Conservation (phyloP, 1,140 invertebrate genomes). For the Drosophila sproati region DNA sequence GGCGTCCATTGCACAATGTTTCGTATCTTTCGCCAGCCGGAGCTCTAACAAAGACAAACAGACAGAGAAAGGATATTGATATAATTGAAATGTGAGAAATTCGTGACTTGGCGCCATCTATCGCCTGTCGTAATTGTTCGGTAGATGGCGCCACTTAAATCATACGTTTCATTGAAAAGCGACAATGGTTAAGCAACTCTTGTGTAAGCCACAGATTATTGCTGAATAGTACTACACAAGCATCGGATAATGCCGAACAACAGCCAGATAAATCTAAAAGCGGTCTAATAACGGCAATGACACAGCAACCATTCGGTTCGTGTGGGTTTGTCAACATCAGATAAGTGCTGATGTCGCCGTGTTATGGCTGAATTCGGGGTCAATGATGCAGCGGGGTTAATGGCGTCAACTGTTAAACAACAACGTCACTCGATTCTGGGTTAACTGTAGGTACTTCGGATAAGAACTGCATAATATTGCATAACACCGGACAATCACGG, state of each 20-base stretch:
- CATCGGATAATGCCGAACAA: neutral
- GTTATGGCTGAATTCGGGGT: neutral
- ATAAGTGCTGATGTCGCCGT: neutral
- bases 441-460: too few species aligned
- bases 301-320: neutral
- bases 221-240: neutral
- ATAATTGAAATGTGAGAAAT: neutral
- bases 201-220: neutral
- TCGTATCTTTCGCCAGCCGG: conserved; percentile 95
- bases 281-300: conserved; percentile 7
- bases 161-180: conserved; percentile 13
- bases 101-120: neutral
- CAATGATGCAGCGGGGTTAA: neutral
- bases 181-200: conserved; percentile 14
- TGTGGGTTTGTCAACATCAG: neutral
- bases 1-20: conserved; percentile 98
- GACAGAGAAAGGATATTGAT: neutral
- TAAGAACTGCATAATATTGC: too few species aligned
- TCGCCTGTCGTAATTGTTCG: neutral
- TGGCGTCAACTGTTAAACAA: neutral
- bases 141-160: conserved; percentile 3
- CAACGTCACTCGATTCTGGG: neutral
- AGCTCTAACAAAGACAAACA: conserved; percentile 88
- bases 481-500: neutral
- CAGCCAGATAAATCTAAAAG: neutral